A percentile compares a stretch with the other conserved stretches of the same genome.
phyloP scores from a whole-genome alignment of 2,797 vertebrate genomes.

The Anabacerthia variegaticeps region DNA sequence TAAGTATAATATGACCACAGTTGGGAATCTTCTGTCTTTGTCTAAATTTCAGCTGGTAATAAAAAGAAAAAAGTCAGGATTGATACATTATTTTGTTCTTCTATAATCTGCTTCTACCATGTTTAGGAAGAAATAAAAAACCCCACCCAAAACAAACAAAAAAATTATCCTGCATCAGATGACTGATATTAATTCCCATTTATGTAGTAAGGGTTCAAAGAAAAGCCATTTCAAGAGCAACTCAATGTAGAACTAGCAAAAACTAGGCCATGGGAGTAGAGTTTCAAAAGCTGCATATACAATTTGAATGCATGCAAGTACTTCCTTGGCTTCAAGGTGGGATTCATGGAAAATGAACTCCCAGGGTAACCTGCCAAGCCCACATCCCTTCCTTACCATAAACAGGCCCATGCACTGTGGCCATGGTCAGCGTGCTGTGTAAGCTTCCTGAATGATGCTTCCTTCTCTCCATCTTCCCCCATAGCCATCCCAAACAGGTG shows the following conservation, averaged over 20 bases:
- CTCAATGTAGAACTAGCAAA: background rate
- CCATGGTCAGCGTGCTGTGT: background rate
- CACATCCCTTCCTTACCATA: background rate
- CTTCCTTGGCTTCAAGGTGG: background rate
- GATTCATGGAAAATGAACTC: background rate
- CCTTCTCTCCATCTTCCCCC: background rate
- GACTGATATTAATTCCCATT: background rate
- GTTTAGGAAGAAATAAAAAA: background rate
- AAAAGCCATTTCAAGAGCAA: background rate
- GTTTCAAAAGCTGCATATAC: background rate
- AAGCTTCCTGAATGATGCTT: background rate
- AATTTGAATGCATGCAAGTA: background rate
- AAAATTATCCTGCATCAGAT: background rate
- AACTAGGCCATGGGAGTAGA: background rate
- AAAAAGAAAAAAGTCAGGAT: background rate
- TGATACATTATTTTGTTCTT: background rate
- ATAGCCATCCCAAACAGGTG: background rate
- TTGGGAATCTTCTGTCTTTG: background rate
- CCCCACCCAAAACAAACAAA: background rate
- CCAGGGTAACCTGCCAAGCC: background rate
- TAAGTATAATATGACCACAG: background rate
- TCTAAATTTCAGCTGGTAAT: background rate
- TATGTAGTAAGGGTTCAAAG: background rate
- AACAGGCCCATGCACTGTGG: background rate
- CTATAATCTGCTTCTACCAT: background rate